These are phyloP conservation scores for Achatina immaculata DNA, from an alignment of 1,140 invertebrate species.

Conservation along the genomic window DNA sequence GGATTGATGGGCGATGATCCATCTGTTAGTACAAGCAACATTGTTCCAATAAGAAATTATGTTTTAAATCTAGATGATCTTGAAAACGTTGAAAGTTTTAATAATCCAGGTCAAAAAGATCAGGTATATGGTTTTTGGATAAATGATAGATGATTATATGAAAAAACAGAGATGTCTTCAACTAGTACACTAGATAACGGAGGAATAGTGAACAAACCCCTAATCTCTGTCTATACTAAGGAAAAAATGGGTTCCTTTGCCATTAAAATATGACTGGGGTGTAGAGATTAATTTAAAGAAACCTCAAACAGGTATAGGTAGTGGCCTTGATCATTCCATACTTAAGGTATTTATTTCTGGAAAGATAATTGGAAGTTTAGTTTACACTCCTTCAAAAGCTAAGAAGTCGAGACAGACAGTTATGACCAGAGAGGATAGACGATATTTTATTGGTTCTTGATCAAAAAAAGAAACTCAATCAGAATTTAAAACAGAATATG, in stretches of 20 bases:
- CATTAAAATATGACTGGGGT: background rate
- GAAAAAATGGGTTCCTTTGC: background rate
- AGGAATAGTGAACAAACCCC: background rate
- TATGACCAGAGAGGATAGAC: background rate
- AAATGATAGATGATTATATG: background rate
- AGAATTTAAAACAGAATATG: background rate
- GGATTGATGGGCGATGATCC: conserved; percentile 5
- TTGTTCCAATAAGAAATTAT: background rate
- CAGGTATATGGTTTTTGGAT: background rate
- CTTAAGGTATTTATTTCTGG: background rate
- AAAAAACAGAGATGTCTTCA: background rate
- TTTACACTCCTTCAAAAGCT: background rate
- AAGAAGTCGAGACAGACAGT: background rate
- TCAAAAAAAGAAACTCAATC: background rate
- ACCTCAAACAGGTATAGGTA: background rate
- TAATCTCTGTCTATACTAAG: background rate
- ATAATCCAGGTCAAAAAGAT: background rate
- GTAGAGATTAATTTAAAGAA: background rate
- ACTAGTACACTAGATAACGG: background rate
- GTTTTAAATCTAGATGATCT: background rate
- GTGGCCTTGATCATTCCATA: background rate
- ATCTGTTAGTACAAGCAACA: background rate
- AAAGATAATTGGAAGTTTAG: background rate
- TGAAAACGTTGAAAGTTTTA: conserved; percentile 1
- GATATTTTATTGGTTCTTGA: background rate